Evolutionary conservation across 2,113 vertebrate genomes (phyloP).

Genomic region (Sterna hirundo): DNA sequence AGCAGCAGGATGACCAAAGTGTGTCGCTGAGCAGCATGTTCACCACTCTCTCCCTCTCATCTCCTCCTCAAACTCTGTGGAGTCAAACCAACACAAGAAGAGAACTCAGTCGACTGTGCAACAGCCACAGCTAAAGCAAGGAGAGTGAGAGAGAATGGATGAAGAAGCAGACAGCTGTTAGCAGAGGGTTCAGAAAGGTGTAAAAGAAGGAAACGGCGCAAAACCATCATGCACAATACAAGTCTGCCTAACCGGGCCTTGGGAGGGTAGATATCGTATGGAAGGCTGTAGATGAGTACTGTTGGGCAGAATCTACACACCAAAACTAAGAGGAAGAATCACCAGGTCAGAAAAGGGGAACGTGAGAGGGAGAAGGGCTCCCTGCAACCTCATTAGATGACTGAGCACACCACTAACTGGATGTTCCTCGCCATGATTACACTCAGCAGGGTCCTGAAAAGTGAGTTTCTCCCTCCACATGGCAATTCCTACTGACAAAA

Average conservation of each 20-base stretch:
- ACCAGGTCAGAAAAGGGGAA: neutral
- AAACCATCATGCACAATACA: neutral
- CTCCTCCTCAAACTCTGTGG: neutral
- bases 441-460: neutral
- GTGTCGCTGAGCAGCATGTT: neutral
- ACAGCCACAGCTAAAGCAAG: neutral
- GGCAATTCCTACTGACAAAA: neutral
- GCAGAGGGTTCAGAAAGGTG: neutral
- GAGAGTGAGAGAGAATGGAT: neutral
- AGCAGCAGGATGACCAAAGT: neutral
- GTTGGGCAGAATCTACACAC: neutral
- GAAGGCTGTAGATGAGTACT: neutral
- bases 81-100: neutral
- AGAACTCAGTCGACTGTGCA: neutral
- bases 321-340: neutral
- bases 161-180: neutral
- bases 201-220: neutral
- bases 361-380: neutral
- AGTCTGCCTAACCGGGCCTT: neutral
- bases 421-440: neutral
- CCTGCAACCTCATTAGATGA: neutral
- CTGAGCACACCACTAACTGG: neutral
- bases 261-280: neutral
- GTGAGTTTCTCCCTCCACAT: fast-evolving
- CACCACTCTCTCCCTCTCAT: neutral